Evolutionary conservation across 1,140 invertebrate species (phyloP).

Genomic region (Pachypsylla venusta): DNA sequence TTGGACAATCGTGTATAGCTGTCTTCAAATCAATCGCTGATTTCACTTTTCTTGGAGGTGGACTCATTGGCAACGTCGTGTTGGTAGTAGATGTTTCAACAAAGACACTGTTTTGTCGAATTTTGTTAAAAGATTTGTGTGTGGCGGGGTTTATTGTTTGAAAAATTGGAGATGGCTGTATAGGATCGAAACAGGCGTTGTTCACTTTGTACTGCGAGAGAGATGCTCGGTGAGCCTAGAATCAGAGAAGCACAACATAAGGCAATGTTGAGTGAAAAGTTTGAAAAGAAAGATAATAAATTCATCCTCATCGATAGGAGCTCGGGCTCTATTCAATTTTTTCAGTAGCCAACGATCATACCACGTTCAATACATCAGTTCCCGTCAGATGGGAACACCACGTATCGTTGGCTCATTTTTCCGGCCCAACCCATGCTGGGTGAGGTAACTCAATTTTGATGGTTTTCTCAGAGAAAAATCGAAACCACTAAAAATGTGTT

Average conservation of each 20-base stretch:
- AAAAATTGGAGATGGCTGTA: conserved; percentile 28
- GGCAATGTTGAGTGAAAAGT: conserved; percentile 26
- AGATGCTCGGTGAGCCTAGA: conserved; percentile 39
- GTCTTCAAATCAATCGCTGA: conserved; percentile 71
- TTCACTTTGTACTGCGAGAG: conserved; percentile 52
- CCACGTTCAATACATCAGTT: too few species aligned
- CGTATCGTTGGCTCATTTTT: too few species aligned
- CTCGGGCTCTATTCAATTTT: too few species aligned
- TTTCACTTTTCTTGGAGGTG: conserved; percentile 48
- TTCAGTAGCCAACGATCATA: too few species aligned
- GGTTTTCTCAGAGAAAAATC: too few species aligned
- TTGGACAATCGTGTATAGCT: conserved; percentile 39
- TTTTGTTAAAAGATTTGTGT: conserved; percentile 30
- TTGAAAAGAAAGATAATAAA: neutral
- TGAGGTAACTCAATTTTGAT: too few species aligned
- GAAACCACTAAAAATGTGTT: too few species aligned
- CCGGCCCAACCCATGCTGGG: too few species aligned
- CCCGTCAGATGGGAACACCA: too few species aligned
- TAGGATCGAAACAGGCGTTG: conserved; percentile 38
- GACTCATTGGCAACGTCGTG: conserved; percentile 35
- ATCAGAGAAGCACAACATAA: conserved; percentile 22
- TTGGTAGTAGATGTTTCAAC: conserved; percentile 49
- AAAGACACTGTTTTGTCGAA: conserved; percentile 67
- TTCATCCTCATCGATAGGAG: too few species aligned
- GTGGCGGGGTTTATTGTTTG: conserved; percentile 27